Evolutionary conservation across 2,797 vertebrate genomes (phyloP).

Genomic region (Sebastiscus tertius): DNA sequence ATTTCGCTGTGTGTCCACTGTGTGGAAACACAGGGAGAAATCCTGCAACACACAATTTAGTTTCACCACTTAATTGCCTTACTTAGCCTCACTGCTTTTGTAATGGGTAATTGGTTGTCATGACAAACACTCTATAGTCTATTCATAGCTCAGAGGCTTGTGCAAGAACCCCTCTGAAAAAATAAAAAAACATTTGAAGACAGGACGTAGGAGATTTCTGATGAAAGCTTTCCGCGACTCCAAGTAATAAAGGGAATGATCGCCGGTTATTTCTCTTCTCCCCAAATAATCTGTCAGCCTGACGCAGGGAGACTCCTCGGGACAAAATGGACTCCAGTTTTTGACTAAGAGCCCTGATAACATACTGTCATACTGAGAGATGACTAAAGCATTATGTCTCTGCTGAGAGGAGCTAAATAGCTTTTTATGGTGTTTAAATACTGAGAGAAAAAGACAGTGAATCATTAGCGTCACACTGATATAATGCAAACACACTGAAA

Average conservation of each 20-base stretch:
- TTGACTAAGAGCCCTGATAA: background rate
- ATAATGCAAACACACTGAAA: background rate
- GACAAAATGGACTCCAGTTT: constrained; percentile 5
- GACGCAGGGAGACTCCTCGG: background rate
- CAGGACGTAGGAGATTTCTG: constrained; percentile 26
- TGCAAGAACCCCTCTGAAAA: constrained; percentile 30
- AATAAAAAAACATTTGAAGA: constrained; percentile 37
- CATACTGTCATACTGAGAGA: background rate
- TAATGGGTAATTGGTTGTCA: constrained; percentile 83
- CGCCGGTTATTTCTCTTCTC: constrained; percentile 3
- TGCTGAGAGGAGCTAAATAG: background rate
- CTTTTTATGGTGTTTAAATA: background rate
- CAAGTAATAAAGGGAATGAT: constrained; percentile 15
- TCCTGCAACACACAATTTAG: constrained; percentile 50
- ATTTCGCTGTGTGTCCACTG: constrained; percentile 3
- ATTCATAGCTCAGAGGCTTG: constrained; percentile 60
- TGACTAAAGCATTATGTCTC: background rate
- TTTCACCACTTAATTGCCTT: constrained; percentile 76
- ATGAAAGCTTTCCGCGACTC: constrained; percentile 29
- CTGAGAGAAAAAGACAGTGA: background rate
- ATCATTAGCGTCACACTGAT: background rate
- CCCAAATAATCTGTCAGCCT: constrained; percentile 15
- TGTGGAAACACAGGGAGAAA: constrained; percentile 16
- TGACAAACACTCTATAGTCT: constrained; percentile 74
- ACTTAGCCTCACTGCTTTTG: constrained; percentile 74